Base-by-base conservation (phyloP, 2,888 invertebrate genomes). In the Notodonta dromedarius region DNA sequence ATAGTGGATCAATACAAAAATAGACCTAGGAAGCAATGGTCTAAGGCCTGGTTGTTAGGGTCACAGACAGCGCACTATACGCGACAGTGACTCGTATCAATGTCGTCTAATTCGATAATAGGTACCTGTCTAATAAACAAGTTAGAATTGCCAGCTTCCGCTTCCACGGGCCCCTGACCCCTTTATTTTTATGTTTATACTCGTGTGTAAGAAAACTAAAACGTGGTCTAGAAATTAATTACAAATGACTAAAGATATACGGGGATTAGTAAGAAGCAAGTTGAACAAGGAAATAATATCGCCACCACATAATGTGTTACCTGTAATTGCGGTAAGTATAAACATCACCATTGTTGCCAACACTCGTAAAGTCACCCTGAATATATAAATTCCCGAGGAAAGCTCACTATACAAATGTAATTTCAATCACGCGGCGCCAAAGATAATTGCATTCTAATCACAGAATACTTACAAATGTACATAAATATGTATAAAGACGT, bases 141-240 rank as follows among this genome's bases (percentile, higher is more conserved):
- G 82, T 77, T 70, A 65, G 74, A 82, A 90, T 89, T 86, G 86
- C 71, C 69, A 73, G 59, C 85, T 88, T 89, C 90, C 89, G 86
- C 73, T 73, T 78, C 65, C 64, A 61, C 62, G 79, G 82, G 80
- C 80, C 81, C 82, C 79, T 80, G 79, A 75, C 80, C 77, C 76
- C 71, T 77, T 73, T 69, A 73, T 70, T 72, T 71, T 69, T 70
- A 70, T 16, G 66, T 65, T 69, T 70, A 65, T 67, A 73, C 66
- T 63, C 57, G 57, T 60, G 39, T 54, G 14, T 14, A 9, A 50
- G 35, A 35, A 35, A 35, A 5, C 7, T 35, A 35, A 35, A 35
- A 5, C 0, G 35, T 35, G 35, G 1, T 35, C 24, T 24, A 24
- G 24, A 24, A 24, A 24, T 24, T 24, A 24, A 35, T 35, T 35